A percentile compares a stretch with the other conserved stretches of the same genome.
phyloP scores from a whole-genome alignment of 2,113 vertebrate species.

The Callospermophilus lateralis region DNA sequence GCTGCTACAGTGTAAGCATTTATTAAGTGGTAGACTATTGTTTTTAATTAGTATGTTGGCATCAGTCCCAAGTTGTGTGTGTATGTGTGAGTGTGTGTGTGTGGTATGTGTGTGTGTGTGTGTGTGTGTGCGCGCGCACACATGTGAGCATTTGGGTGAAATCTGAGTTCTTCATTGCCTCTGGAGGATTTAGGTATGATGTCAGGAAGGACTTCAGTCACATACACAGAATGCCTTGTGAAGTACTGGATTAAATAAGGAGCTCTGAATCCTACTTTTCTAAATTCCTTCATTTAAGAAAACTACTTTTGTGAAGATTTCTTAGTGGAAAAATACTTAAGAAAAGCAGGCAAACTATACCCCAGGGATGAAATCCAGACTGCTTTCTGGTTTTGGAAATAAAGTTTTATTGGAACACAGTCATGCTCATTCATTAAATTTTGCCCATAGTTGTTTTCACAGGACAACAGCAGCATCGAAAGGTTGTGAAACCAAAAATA shows the following conservation, averaged over 20 bases:
- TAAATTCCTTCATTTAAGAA: slow-evolving; percentile 32
- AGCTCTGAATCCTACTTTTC: neutral
- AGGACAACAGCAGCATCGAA: neutral
- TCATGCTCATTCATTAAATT: neutral
- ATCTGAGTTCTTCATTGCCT: neutral
- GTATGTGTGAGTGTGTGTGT: neutral
- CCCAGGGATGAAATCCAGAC: neutral
- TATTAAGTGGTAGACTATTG: neutral
- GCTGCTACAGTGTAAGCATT: neutral
- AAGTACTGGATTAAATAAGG: slow-evolving; percentile 14
- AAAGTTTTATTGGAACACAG: slow-evolving; percentile 58
- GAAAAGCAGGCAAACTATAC: neutral
- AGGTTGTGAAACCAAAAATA: neutral
- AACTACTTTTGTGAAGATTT: neutral
- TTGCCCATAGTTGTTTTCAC: neutral
- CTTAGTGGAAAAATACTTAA: neutral
- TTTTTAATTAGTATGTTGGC: slow-evolving; percentile 17
- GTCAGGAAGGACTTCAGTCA: neutral
- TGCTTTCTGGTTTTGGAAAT: slow-evolving; percentile 39
- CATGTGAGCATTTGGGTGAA: neutral
- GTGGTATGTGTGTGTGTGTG: too few relatives aligned
- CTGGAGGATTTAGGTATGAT: neutral
- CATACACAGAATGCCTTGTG: neutral
- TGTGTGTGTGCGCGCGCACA: too few relatives aligned
- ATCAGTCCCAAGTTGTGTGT: neutral